phyloP scores from a whole-genome alignment of 1,140 invertebrate species.

The Drosophila tristis region DNA sequence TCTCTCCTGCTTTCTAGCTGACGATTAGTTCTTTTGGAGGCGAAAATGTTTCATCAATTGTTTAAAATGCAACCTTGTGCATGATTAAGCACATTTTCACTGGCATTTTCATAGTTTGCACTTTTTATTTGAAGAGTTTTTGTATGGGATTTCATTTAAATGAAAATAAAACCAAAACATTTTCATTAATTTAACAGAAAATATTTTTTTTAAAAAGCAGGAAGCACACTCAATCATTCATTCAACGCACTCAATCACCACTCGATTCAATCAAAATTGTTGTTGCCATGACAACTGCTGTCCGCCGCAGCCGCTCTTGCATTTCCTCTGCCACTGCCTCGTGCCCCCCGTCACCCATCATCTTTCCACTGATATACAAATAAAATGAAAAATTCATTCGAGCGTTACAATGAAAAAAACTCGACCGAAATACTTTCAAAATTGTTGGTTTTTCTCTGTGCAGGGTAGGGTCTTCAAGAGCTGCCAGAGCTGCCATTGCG shows the following conservation, averaged over 20 bases:
- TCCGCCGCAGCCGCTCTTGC: not conserved
- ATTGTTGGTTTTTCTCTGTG: not conserved
- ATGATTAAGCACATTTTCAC: slow-evolving; percentile 45
- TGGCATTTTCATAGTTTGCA: slow-evolving; percentile 58
- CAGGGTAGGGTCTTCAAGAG: not conserved
- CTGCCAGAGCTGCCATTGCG: slow-evolving; percentile 5
- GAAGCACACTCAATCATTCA: slow-evolving; percentile 41
- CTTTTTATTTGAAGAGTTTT: slow-evolving; percentile 7
- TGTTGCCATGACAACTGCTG: slow-evolving; percentile 55
- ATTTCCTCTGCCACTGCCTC: too few relatives aligned
- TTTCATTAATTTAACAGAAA: slow-evolving; percentile 24
- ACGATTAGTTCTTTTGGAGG: slow-evolving; percentile 61
- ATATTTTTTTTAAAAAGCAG: too few relatives aligned
- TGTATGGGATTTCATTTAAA: slow-evolving; percentile 22
- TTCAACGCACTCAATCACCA: slow-evolving; percentile 29
- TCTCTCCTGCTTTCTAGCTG: slow-evolving; percentile 7
- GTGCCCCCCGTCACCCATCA: not conserved
- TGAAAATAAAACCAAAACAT: slow-evolving; percentile 44
- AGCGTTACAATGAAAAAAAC: slow-evolving; percentile 58
- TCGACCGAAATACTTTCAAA: slow-evolving; percentile 14
- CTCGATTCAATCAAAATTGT: slow-evolving; percentile 31
- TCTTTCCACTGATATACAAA: slow-evolving; percentile 37
- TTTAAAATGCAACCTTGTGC: slow-evolving; percentile 70
- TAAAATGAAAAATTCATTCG: slow-evolving; percentile 61
- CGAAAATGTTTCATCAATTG: slow-evolving; percentile 32